Evolutionary conservation across 2,113 vertebrate species (phyloP).

Genomic region (Grammomys surdaster): DNA sequence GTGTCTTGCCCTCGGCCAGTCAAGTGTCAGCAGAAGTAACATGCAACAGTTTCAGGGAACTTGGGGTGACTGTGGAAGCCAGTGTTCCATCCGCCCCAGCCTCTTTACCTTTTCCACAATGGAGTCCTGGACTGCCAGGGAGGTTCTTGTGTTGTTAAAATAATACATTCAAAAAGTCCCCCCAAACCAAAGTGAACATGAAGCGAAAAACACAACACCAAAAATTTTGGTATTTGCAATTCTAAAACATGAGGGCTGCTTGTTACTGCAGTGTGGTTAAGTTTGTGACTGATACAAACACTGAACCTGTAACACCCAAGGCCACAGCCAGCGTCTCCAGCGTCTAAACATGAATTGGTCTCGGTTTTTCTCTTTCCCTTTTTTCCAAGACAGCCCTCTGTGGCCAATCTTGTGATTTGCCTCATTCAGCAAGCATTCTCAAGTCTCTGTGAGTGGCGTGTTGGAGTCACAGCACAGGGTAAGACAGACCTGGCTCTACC

Average conservation of each 20-base stretch:
- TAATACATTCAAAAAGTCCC: background rate
- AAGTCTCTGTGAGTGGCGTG: background rate
- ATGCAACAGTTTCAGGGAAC: background rate
- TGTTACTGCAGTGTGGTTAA: background rate
- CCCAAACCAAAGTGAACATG: background rate
- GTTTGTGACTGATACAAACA: background rate
- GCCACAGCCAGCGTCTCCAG: background rate
- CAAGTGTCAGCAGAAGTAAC: background rate
- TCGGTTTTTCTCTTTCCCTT: background rate
- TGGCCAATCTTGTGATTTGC: background rate
- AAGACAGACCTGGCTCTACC: background rate
- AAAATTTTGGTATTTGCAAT: background rate
- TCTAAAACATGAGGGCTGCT: background rate
- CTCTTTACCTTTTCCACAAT: background rate
- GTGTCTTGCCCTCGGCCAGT: background rate
- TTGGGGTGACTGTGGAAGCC: background rate
- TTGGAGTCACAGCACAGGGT: background rate
- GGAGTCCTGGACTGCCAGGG: background rate
- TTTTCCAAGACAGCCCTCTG: background rate
- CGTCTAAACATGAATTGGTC: too few species aligned
- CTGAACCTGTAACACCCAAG: background rate
- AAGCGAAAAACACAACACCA: too few species aligned
- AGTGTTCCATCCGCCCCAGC: background rate
- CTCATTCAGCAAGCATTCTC: background rate
- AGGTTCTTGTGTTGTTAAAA: background rate